Conservation (phyloP, 2,113 vertebrate species). For the Podarcis raffonei region DNA sequence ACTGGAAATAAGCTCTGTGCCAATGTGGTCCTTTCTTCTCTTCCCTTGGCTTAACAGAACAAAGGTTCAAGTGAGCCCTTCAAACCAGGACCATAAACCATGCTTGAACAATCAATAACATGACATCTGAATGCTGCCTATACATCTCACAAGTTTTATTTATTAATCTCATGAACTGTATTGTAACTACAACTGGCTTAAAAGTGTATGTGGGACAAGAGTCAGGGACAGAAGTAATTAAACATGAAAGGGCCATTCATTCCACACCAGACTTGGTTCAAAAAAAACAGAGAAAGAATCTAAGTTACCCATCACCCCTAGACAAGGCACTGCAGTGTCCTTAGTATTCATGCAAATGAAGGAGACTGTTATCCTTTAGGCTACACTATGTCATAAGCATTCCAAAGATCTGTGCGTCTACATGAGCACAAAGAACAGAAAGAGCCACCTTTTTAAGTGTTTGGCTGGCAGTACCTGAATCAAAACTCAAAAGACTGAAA, state of each 20-base stretch:
- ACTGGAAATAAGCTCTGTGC: neutral
- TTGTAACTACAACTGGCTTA: neutral
- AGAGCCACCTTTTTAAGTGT: slow-evolving; percentile 45
- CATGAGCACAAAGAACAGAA: slow-evolving; percentile 1
- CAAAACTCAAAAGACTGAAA: slow-evolving; percentile 7
- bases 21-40: no score
- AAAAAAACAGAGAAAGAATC: neutral
- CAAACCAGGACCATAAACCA: no score
- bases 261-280: neutral
- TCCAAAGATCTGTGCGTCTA: slow-evolving; percentile 9
- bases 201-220: neutral
- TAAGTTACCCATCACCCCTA: neutral
- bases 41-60: no score
- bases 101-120: no score
- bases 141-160: neutral
- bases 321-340: neutral
- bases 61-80: no score
- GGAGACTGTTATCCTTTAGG: neutral
- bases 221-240: neutral
- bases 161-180: neutral
- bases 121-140: no score
- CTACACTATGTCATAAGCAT: neutral
- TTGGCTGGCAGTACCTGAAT: neutral
- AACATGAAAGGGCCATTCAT: neutral
- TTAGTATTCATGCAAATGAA: slow-evolving; percentile 3